Percentiles rank a stretch among this genome's conserved stretches.
phyloP scores from a whole-genome alignment of 2,797 vertebrate species.

The Lepus oiostolus region DNA sequence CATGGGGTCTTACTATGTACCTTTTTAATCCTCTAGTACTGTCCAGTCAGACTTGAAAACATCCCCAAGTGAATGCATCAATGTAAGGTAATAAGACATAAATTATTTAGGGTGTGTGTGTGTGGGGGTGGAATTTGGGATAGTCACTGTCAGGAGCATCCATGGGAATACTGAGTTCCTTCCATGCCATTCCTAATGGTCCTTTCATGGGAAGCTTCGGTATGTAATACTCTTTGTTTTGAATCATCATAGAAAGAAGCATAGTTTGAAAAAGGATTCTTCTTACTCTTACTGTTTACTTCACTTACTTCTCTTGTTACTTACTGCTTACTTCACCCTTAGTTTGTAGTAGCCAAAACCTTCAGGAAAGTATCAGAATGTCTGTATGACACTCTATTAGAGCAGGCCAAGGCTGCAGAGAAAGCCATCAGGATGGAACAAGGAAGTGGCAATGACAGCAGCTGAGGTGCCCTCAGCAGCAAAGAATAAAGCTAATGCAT shows the following conservation, averaged over 20 bases:
- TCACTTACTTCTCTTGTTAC: too few species aligned
- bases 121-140: not conserved
- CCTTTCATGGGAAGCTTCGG: not conserved
- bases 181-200: not conserved
- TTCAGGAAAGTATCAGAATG: not conserved
- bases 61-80: not conserved
- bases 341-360: not conserved
- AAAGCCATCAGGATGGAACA: not conserved
- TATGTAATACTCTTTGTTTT: not conserved
- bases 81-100: not conserved
- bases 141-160: not conserved
- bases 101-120: not conserved
- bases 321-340: not conserved
- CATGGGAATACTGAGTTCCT: not conserved
- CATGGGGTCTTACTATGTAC: not conserved
- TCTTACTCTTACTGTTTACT: not conserved
- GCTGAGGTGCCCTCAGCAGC: not conserved
- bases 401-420: not conserved
- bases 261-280: not conserved
- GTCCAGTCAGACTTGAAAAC: not conserved
- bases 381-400: not conserved
- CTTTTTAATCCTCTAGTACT: constrained; percentile 1
- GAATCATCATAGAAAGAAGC: not conserved
- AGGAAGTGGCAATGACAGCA: not conserved
- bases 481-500: not conserved